Base-by-base conservation (phyloP, 2,888 invertebrate species). In the Dicycla oo region DNA sequence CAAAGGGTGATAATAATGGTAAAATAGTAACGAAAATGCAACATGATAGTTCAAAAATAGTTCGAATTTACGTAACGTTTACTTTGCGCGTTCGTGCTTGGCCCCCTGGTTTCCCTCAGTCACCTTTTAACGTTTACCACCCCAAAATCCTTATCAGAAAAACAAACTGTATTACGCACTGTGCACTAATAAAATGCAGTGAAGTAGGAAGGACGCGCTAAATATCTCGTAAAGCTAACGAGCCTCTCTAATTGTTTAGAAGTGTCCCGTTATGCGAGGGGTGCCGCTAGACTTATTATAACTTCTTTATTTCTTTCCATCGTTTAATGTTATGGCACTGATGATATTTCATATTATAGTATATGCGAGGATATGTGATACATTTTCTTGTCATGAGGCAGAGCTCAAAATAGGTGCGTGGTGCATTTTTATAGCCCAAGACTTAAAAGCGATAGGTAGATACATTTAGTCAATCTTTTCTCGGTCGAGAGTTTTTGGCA, bases 221-320 rank as follows among this genome's bases (percentile, higher is more conserved):
- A 88, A 88, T 91, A 87, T 88, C 86, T 88, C 90, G 89, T 93
- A 89, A 93, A 94, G 90, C 89, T 94, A 95, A 95, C 94, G 95
- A 94, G 92, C 85, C 89, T 87, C 89, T 93, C 94, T 95, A 95
- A 95, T 95, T 95, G 95, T 94, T 94, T 93, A 93, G 94, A 95
- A 95, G 94, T 93, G 91, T 92, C 92, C 85, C 88, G 88, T 87
- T 90, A 90, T 89, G 70, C 62, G 86, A 85, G 87, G 85, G 87
- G 85, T 86, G 88, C 81, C 88, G 86, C 88, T 87, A 88, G 75
- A 87, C 87, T 86, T 86, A 84, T 86, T 86, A 86, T 87, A 86
- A 85, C 85, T 92, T 91, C 90, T 93, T 91, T 91, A 92, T 93
- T 94, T 91, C 91, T 92, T 92, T 92, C 88, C 90, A 89, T 82